phyloP scores from a whole-genome alignment of 2,888 invertebrate species.

The Phymatocera aterrima region DNA sequence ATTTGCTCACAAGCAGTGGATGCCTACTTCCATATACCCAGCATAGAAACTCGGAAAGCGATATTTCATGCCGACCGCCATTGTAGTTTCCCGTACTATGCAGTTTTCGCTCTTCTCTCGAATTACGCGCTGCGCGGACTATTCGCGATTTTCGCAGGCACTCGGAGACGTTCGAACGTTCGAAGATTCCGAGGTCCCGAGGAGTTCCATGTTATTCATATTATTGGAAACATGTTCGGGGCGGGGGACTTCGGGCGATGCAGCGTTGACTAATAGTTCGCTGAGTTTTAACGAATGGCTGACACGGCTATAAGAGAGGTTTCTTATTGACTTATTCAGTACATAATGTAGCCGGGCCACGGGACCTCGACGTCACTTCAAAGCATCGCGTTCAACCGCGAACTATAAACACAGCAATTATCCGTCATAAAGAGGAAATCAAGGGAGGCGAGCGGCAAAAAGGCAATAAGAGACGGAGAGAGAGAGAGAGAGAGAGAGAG shows the following conservation, averaged over 20 bases:
- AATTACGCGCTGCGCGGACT: too few species aligned
- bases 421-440: conserved; percentile 66
- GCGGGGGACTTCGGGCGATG: too few species aligned
- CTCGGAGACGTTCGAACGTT: too few species aligned
- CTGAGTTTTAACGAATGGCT: neutral
- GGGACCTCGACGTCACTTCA: conserved; percentile 21
- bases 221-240: too few species aligned
- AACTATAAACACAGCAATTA: conserved; percentile 67
- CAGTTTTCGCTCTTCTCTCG: too few species aligned
- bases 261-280: conserved; percentile 11
- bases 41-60: neutral
- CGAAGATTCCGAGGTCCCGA: too few species aligned
- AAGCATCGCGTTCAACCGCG: conserved; percentile 50
- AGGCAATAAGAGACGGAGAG: conserved; percentile 21
- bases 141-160: too few species aligned
- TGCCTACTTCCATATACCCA: too few species aligned
- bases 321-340: conserved; percentile 28
- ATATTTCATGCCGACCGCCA: neutral
- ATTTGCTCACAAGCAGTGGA: too few species aligned
- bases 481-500: conserved; percentile 34
- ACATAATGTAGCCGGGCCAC: conserved; percentile 11
- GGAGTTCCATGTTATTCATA: too few species aligned
- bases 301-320: neutral
- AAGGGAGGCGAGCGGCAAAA: conserved; percentile 53
- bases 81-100: too few species aligned